These are phyloP conservation scores for Phymorhynchus buccinoides DNA, from an alignment of 1,140 invertebrate genomes.

Conservation along the genomic window DNA sequence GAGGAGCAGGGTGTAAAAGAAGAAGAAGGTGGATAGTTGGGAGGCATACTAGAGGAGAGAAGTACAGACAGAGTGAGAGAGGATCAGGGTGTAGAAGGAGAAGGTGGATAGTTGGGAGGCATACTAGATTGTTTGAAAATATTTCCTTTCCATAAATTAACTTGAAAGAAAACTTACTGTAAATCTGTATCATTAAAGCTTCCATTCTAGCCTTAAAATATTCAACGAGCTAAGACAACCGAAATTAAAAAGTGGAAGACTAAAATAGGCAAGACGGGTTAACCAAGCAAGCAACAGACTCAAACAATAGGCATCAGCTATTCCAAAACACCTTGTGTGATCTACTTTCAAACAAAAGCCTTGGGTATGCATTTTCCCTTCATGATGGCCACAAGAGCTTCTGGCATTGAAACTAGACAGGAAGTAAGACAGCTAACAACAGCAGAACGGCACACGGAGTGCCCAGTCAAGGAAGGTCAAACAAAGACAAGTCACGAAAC, in stretches of 20 bases:
- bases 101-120: no score
- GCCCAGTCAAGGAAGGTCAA: slow-evolving; percentile 25
- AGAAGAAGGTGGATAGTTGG: no score
- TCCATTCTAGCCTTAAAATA: not conserved
- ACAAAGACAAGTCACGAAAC: slow-evolving; percentile 29
- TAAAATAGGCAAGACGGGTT: slow-evolving; percentile 10
- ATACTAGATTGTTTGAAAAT: no score
- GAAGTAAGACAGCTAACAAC: not conserved
- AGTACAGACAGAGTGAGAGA: no score
- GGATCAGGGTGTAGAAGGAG: not conserved
- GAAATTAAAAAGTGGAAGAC: slow-evolving; percentile 26
- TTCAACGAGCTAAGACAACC: not conserved
- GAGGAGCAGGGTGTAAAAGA: not conserved
- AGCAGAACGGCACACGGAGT: not conserved
- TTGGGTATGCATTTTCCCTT: no score
- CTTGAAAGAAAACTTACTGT: no score
- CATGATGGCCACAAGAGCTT: not conserved
- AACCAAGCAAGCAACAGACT: slow-evolving; percentile 4
- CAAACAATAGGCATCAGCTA: not conserved
- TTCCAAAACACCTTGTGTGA: not conserved
- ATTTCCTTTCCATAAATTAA: no score
- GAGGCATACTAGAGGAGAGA: no score
- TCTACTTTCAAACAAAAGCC: not conserved
- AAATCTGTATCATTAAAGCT: no score
- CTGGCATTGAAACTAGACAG: not conserved